These are phyloP conservation scores for Scolopax mira DNA, from an alignment of 2,113 vertebrate species.

Conservation along the genomic window DNA sequence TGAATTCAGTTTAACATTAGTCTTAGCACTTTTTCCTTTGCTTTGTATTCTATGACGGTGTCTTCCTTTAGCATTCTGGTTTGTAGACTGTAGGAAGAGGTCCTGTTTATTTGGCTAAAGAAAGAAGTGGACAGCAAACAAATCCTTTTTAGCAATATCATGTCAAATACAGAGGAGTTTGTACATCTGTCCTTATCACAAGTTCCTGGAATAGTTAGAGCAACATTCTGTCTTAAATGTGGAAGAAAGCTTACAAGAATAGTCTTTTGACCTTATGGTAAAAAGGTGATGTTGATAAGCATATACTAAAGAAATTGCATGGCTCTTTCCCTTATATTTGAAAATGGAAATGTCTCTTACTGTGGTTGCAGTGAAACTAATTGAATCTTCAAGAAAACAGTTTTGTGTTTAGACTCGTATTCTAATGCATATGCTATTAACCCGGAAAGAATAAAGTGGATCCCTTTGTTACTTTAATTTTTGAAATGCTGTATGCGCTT, in stretches of 20 bases:
- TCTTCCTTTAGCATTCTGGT: background rate
- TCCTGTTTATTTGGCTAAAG: background rate
- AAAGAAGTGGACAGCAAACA: background rate
- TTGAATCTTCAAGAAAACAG: background rate
- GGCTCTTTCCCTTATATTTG: background rate
- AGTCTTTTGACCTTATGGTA: background rate
- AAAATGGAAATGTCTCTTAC: background rate
- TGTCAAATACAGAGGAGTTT: background rate
- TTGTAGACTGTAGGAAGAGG: background rate
- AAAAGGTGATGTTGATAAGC: background rate
- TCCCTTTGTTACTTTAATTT: slow-evolving; percentile 3
- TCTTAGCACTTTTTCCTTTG: background rate
- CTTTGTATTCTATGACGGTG: background rate
- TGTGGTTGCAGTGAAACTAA: background rate
- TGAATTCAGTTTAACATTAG: background rate
- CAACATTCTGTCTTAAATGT: background rate
- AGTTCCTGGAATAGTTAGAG: background rate
- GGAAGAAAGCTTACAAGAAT: background rate
- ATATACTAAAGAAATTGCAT: background rate
- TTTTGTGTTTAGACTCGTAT: background rate
- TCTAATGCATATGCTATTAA: background rate
- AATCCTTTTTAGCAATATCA: background rate
- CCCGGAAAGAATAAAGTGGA: background rate
- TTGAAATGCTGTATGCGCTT: background rate
- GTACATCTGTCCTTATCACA: background rate